phyloP scores from a whole-genome alignment of 2,888 invertebrate species.

The Ophion ellenae region DNA sequence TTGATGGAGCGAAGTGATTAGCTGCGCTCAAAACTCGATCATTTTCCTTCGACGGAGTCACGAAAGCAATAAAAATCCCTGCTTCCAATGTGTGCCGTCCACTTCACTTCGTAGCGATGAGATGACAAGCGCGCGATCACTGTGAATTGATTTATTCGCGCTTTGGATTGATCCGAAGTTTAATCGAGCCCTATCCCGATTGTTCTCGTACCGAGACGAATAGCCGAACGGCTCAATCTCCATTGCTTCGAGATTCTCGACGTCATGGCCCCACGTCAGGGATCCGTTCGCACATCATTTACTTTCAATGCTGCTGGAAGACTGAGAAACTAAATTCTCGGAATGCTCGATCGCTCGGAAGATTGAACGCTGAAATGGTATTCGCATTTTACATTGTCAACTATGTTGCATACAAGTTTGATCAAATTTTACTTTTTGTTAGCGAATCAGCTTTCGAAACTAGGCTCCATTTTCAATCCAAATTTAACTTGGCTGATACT shows the following conservation, averaged over 20 bases:
- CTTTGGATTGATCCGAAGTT: slow-evolving; percentile 55
- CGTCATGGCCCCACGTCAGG: not conserved
- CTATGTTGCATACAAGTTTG: too few relatives aligned
- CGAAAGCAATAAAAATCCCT: slow-evolving; percentile 45
- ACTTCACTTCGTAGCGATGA: not conserved
- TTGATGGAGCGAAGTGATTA: slow-evolving; percentile 7
- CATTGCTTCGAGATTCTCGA: not conserved
- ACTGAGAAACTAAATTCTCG: too few relatives aligned
- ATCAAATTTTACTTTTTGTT: too few relatives aligned
- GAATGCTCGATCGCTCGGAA: too few relatives aligned
- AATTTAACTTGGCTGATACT: too few relatives aligned
- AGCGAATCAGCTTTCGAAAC: too few relatives aligned
- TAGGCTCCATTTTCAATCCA: too few relatives aligned
- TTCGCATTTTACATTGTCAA: too few relatives aligned
- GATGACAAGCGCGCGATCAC: slow-evolving; percentile 38
- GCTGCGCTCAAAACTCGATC: slow-evolving; percentile 41
- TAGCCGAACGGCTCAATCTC: not conserved
- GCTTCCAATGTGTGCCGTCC: slow-evolving; percentile 33
- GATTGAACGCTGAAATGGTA: too few relatives aligned
- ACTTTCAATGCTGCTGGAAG: too few relatives aligned
- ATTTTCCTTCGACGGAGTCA: slow-evolving; percentile 15
- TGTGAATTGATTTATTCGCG: slow-evolving; percentile 60
- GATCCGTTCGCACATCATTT: not conserved
- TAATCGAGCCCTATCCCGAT: slow-evolving; percentile 39
- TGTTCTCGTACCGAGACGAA: slow-evolving; percentile 19